Percentiles rank a stretch among this genome's conserved stretches.
These are phyloP conservation scores for Meloidogyne exigua DNA, from an alignment of 1,140 invertebrate genomes.

Conservation along the genomic window DNA sequence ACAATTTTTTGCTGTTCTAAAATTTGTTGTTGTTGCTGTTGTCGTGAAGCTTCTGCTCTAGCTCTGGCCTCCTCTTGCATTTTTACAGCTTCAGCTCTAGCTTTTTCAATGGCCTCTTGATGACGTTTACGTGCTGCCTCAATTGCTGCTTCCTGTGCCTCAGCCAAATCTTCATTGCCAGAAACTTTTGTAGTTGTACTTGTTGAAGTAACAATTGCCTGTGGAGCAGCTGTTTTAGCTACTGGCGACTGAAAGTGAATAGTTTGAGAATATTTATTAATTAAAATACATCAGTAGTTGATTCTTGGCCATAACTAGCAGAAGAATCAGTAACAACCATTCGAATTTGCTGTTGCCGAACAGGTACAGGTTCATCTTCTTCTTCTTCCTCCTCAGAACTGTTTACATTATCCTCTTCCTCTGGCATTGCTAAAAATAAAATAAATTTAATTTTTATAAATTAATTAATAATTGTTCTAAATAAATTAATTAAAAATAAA, in stretches of 20 bases:
- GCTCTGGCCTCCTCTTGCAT: conserved; percentile 21
- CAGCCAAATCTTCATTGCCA: neutral
- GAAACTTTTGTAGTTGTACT: conserved; percentile 4
- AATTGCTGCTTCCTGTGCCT: conserved; percentile 16
- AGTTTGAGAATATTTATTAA: too few species aligned
- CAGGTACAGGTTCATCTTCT: neutral
- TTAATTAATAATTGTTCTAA: neutral
- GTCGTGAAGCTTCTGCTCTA: conserved; percentile 24
- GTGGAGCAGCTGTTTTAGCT: neutral
- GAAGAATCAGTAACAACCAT: neutral
- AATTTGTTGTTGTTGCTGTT: conserved; percentile 22
- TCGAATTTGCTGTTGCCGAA: neutral
- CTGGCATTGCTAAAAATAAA: neutral
- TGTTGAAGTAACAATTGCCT: neutral
- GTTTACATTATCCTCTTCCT: neutral
- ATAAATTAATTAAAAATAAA: neutral
- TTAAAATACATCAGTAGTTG: neutral
- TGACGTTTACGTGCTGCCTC: conserved; percentile 18
- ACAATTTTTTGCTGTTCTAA: conserved; percentile 6
- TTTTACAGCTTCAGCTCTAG: conserved; percentile 18
- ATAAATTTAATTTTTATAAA: neutral
- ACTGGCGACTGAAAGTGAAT: neutral
- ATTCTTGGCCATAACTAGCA: neutral
- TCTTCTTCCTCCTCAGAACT: neutral
- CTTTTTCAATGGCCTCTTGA: conserved; percentile 27